Evolutionary conservation across 2,888 invertebrate species (phyloP), one percentile per base, ranked within the genome.

Genomic region (Poecilus cupreus): DNA sequence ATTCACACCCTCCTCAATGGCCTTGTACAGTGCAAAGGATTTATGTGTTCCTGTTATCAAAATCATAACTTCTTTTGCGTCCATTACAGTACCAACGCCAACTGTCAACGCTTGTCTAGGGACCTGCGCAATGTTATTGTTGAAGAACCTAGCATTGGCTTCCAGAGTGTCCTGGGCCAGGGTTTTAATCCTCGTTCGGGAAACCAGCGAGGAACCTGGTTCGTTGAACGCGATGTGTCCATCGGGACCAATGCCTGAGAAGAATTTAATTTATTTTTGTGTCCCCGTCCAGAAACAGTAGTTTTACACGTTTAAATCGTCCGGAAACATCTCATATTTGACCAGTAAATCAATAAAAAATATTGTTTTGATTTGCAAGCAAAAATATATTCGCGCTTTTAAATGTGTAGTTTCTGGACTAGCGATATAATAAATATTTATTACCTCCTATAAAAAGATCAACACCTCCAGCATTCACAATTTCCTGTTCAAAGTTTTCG

Each of bases 141-240:
- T 95, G 90, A 98, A 98, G 91, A 98, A 98, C 82, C 98, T 92
- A 75, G 97, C 97, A 91, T 98, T 98, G 82, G 98, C 98, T 88
- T 96, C 94, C 51, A 98, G 93, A 57, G 98, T 98, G 88, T 98
- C 98, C 89, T 95, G 94, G 11, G 97, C 96, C 26, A 98, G 91
- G n/a, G 97, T 96, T 90, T 98, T 98, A 10, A 98, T 95, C 85
- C 98, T 91, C 13, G 98, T 98, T 84, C 97, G 92, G 11, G 98
- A 98, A 22, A 94, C 94, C 84, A 98, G 91, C 83, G 97, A 97
- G 6, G 97, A 98, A 76, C 98, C 98, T 1, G 98, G 98, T 90
- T 98, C 98, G 90, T 98, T 98, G 90, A 98, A 98, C 37, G 98
- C 98, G 87, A 98, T 97, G 90, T 98, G 98, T 0, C 98, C 98